A percentile compares a stretch with the other conserved stretches of the same genome.
These are phyloP conservation scores for Diarsia brunnea DNA, from an alignment of 2,888 invertebrate species.

Conservation along the genomic window DNA sequence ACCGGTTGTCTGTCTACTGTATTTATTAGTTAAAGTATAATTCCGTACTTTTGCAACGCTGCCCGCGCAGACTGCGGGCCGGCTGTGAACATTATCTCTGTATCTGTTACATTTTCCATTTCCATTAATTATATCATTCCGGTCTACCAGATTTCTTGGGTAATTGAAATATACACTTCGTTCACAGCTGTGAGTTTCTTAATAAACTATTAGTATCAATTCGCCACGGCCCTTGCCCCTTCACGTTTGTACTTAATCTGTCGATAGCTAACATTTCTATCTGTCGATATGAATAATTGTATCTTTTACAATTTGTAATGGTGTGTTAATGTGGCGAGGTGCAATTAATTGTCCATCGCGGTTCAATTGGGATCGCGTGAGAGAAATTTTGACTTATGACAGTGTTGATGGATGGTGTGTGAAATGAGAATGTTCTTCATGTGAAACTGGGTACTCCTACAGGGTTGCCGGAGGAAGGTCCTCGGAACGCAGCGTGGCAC, in stretches of 20 bases:
- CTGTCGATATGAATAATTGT: constrained; percentile 76
- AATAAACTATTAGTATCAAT: constrained; percentile 84
- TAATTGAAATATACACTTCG: constrained; percentile 85
- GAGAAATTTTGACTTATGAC: constrained; percentile 42
- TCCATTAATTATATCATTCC: constrained; percentile 87
- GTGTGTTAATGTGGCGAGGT: constrained; percentile 59
- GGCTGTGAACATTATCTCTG: constrained; percentile 84
- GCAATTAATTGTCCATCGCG: constrained; percentile 54
- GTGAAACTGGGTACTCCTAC: constrained; percentile 70
- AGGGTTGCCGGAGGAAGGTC: constrained; percentile 88
- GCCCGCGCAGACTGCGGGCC: constrained; percentile 86
- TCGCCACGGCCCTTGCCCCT: constrained; percentile 81
- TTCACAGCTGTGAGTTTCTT: constrained; percentile 82
- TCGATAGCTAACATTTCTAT: constrained; percentile 79
- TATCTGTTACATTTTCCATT: constrained; percentile 88
- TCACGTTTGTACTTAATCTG: constrained; percentile 78
- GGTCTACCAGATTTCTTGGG: constrained; percentile 74
- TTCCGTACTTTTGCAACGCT: constrained; percentile 84
- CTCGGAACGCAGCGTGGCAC: constrained; percentile 92
- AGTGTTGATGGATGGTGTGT: constrained; percentile 48
- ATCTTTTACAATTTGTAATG: constrained; percentile 75
- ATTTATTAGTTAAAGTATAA: constrained; percentile 74
- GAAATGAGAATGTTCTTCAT: constrained; percentile 54
- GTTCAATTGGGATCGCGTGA: constrained; percentile 43
- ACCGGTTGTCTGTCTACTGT: constrained; percentile 83